Evolutionary conservation across 2,888 invertebrate species (phyloP), one percentile per base, ranked within the genome.

Genomic region (Orthosia incerta): DNA sequence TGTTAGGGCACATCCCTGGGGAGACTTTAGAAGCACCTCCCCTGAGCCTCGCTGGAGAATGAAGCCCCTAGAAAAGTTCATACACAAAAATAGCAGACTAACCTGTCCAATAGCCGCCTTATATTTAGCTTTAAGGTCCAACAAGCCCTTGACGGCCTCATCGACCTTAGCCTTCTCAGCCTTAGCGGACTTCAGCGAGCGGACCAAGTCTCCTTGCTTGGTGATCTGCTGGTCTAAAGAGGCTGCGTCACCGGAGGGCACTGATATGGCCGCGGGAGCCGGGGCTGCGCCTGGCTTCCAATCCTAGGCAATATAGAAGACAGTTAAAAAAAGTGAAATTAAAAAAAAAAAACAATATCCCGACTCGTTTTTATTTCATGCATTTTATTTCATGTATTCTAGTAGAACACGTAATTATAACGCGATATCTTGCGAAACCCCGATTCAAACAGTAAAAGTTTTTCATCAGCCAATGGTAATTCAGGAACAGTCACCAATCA

Each of bases 101-200:
- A 83, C 79, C 67, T 79, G 72, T 31, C 79, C 79, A 13, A 72
- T 91, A 60, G 91, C 91, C 1, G 95, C 94, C 91, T 98, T 99
- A 91, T 97, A 99, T 83, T 98, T 97, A 12, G 96, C 94, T 93
- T 99, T 99, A 1, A 98, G 93, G 0, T 96, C 96, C 51, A 98
- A 90, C n/a, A 99, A 92, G 3, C 87, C 76, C 89, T 98, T 97
- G 1, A 95, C 93, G 0, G 95, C 95, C 63, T 89, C 92, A 76
- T 94, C 94, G 0, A 95, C 84, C 73, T 92, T 91, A 11, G 91
- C 84, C 82, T 95, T 93, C 84, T 97, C 94, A 75, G 94, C 93
- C 89, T 98, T 98, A 45, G 97, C 95, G 0, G 96, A 82, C 91
- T 98, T 98, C 16, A 98, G 94, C 15, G 97, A 96, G 31, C 98